phyloP scores from a whole-genome alignment of 1,140 invertebrate genomes.

The Cydia strobilella region DNA sequence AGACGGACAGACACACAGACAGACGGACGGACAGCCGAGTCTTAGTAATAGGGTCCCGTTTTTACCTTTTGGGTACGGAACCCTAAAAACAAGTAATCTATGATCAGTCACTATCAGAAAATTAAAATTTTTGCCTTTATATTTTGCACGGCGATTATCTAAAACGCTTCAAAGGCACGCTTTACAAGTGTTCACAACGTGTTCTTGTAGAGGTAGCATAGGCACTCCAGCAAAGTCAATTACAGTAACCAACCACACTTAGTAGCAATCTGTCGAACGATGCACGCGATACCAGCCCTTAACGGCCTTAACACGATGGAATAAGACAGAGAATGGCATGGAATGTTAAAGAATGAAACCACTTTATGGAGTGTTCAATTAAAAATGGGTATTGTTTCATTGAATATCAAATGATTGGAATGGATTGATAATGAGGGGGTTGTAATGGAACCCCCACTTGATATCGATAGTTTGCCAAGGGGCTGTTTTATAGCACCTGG shows the following conservation, averaged over 20 bases:
- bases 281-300: not conserved
- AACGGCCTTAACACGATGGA: not conserved
- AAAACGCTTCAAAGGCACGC: not conserved
- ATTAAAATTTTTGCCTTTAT: too few species aligned
- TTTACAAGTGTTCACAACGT: slow-evolving; percentile 14
- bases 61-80: too few species aligned
- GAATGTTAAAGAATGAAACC: slow-evolving; percentile 17
- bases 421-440: slow-evolving; percentile 2
- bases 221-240: slow-evolving; percentile 14
- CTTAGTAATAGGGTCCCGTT: too few species aligned
- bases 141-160: not conserved
- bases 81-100: too few species aligned
- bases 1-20: too few species aligned
- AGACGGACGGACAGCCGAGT: too few species aligned
- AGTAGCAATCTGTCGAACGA: slow-evolving; percentile 10
- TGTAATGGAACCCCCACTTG: slow-evolving; percentile 29
- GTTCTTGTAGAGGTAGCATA: not conserved
- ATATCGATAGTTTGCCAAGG: slow-evolving; percentile 20
- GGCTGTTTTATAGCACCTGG: not conserved
- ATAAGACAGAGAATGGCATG: not conserved
- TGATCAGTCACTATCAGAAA: too few species aligned
- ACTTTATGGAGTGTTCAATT: slow-evolving; percentile 29
- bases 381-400: slow-evolving; percentile 30
- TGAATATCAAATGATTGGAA: slow-evolving; percentile 26
- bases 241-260: slow-evolving; percentile 23